Conservation (phyloP, 2,888 invertebrate genomes). For the Agrotis clavis region DNA sequence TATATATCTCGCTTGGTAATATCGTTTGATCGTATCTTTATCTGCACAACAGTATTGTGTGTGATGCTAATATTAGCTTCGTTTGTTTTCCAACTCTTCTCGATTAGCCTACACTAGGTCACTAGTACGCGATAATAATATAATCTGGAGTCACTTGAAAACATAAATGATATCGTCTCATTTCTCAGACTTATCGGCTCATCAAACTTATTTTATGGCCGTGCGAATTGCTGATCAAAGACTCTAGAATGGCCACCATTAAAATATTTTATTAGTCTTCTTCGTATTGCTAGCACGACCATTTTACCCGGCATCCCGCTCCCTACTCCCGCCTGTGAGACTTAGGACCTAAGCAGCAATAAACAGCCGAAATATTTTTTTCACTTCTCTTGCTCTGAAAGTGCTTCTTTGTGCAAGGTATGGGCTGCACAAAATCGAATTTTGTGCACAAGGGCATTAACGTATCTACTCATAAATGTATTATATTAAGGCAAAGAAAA, state of each 20-base stretch:
- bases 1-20: too few species aligned
- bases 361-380: too few species aligned
- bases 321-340: too few species aligned
- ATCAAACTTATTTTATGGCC: slow-evolving; percentile 1
- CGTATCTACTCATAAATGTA: too few species aligned
- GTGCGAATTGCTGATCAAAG: not conserved
- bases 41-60: not conserved
- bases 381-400: too few species aligned
- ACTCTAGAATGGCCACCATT: not conserved
- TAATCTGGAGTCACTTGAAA: slow-evolving; percentile 14
- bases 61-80: not conserved
- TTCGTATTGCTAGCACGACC: not conserved
- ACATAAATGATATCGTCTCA: slow-evolving; percentile 3
- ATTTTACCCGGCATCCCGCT: too few species aligned
- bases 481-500: too few species aligned
- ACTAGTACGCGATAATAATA: not conserved
- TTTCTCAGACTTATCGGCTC: slow-evolving; percentile 16
- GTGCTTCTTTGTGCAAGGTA: too few species aligned
- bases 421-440: too few species aligned
- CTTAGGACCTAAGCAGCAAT: too few species aligned
- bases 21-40: not conserved
- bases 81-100: not conserved
- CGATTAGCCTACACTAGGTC: not conserved
- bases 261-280: too few species aligned
- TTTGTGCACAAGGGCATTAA: too few species aligned